Conservation (phyloP, 2,113 vertebrate genomes). For the Dendropsophus ebraccatus region DNA sequence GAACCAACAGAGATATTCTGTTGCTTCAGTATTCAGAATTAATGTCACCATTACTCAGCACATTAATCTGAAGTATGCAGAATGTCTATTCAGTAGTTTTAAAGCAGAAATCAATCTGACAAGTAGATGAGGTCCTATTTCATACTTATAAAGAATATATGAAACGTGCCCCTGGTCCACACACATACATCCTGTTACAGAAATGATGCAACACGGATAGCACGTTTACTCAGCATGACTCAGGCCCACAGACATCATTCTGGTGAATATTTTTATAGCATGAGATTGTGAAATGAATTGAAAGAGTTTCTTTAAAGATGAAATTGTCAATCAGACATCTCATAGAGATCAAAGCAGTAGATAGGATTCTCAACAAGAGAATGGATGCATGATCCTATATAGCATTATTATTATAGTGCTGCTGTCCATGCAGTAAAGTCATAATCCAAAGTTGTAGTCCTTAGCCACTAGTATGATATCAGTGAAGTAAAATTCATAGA, state of each 20-base stretch:
- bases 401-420: no score
- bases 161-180: not conserved
- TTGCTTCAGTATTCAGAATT: no score
- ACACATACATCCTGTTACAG: not conserved
- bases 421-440: not conserved
- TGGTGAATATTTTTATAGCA: not conserved
- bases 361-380: not conserved
- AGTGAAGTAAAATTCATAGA: not conserved
- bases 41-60: no score
- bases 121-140: not conserved
- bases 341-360: not conserved
- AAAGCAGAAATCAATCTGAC: no score
- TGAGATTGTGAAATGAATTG: not conserved
- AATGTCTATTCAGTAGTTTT: no score
- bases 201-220: not conserved
- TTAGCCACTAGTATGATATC: not conserved
- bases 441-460: not conserved
- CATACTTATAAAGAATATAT: no score
- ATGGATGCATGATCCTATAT: not conserved
- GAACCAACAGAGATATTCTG: no score
- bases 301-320: not conserved
- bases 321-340: not conserved
- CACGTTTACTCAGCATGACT: conserved; percentile 11
- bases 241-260: conserved; percentile 9
- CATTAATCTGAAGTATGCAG: no score